Evolutionary conservation across 2,888 invertebrate species (phyloP), one percentile per base, ranked within the genome.

Genomic region (Lasiommata megera): DNA sequence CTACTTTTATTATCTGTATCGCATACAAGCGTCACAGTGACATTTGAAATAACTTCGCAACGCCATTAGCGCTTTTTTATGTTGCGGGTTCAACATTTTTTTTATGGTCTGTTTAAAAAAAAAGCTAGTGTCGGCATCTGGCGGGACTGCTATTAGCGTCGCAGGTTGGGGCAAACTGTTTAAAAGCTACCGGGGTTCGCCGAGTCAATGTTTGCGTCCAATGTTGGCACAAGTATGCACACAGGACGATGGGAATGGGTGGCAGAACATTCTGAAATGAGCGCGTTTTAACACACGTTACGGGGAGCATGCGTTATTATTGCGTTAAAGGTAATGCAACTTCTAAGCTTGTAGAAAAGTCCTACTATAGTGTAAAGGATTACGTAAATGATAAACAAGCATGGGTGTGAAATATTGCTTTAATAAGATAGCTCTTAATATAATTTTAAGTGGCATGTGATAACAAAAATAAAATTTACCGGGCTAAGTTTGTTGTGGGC

Each of bases 131-230:
- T 52, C 64, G 73, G 72, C 69, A 67, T 62, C 67, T 69, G 78
- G 71, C 79, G 77, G 79, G 84, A 84, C 84, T 82, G 80, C 85
- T 86, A 88, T 89, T 89, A 90, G 87, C 88, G 69, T 68, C 74
- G 66, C 2, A 31, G 43, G 12, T 72, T 53, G 67, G 68, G 72
- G 73, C 78, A 85, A 84, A 86, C 84, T 85, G 81, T 80, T 61
- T 68, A 82, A 86, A 84, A 85, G 88, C 88, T 88, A 87, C 89
- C 80, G 89, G 85, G 79, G 77, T 87, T 85, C 80, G 74, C 82
- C 80, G 61, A 61, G 86, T 84, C 80, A 88, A 87, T 88, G 77
- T 88, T 86, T 81, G 74, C 38, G 29, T 38, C 38, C 18, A 17
- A 23, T 63, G 62, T 65, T 55, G 61, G 59, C 62, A 53, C 43